phyloP scores from a whole-genome alignment of 2,113 vertebrate genomes.

The Ciconia boyciana region DNA sequence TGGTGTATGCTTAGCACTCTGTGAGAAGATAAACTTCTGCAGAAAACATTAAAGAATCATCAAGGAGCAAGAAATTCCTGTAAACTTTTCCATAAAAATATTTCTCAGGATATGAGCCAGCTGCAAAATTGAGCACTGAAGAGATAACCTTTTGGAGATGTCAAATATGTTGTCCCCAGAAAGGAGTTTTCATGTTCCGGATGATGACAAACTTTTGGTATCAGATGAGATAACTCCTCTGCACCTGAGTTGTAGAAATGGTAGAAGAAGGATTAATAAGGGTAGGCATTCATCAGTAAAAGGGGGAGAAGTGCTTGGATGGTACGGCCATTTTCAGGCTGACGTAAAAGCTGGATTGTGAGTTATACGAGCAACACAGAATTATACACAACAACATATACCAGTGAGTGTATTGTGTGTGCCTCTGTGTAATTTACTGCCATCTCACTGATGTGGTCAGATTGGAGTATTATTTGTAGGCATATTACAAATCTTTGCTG shows the following conservation, averaged over 20 bases:
- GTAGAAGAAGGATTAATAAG: neutral
- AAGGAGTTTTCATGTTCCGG: neutral
- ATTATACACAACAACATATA: neutral
- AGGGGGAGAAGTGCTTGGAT: neutral
- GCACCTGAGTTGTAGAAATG: neutral
- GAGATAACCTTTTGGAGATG: neutral
- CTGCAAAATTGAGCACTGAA: neutral
- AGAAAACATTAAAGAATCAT: neutral
- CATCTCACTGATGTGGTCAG: slow-evolving; percentile 36
- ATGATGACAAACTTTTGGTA: neutral
- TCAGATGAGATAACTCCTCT: neutral
- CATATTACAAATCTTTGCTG: slow-evolving; percentile 28
- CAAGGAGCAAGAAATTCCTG: neutral
- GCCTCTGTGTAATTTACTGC: neutral
- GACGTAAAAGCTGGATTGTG: neutral
- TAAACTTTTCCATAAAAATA: neutral
- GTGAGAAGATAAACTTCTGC: neutral
- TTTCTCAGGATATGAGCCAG: neutral
- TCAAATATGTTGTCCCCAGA: neutral
- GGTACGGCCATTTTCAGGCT: accelerated
- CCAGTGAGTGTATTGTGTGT: neutral
- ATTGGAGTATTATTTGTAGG: neutral
- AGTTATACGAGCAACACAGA: neutral
- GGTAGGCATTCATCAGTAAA: neutral
- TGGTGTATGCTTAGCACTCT: no score